Evolutionary conservation across 23 tunicate species (phyloP).

Genomic region (Botrylloides violaceus): DNA sequence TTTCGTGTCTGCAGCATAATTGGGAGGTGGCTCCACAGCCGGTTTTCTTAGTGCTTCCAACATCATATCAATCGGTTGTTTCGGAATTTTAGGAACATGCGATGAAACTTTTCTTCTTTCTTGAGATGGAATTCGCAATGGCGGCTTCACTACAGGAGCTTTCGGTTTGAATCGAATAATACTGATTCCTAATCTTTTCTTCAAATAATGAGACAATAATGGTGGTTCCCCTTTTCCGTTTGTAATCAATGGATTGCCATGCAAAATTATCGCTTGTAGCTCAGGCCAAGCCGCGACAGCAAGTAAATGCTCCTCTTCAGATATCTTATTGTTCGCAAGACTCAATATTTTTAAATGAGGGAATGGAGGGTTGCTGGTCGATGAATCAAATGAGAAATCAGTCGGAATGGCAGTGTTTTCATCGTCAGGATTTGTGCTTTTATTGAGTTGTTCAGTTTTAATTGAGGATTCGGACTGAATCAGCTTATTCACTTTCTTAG

Average conservation of each 20-base stretch:
- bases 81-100: constrained; percentile 74
- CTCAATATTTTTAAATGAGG: constrained; percentile 66
- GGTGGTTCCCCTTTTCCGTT: constrained; percentile 78
- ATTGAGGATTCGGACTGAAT: not conserved
- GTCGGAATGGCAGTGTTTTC: constrained; percentile 10
- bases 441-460: not conserved
- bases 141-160: constrained; percentile 41
- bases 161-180: constrained; percentile 55
- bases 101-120: constrained; percentile 47
- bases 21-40: not conserved
- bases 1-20: not conserved
- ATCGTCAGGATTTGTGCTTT: not conserved
- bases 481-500: not conserved
- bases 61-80: constrained; percentile 84
- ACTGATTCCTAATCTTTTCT: constrained; percentile 56
- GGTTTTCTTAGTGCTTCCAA: constrained; percentile 49
- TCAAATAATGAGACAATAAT: constrained; percentile 58
- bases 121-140: constrained; percentile 40
- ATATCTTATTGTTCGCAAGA: constrained; percentile 51
- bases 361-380: constrained; percentile 70
- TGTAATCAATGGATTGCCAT: constrained; percentile 62
- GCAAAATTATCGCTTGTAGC: constrained; percentile 52
- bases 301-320: constrained; percentile 76
- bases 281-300: constrained; percentile 90
- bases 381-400: constrained; percentile 17